A percentile compares a stretch with the other conserved stretches of the same genome.
phyloP scores from a whole-genome alignment of 2,888 invertebrate species.

The Leptarthrus brevirostris region DNA sequence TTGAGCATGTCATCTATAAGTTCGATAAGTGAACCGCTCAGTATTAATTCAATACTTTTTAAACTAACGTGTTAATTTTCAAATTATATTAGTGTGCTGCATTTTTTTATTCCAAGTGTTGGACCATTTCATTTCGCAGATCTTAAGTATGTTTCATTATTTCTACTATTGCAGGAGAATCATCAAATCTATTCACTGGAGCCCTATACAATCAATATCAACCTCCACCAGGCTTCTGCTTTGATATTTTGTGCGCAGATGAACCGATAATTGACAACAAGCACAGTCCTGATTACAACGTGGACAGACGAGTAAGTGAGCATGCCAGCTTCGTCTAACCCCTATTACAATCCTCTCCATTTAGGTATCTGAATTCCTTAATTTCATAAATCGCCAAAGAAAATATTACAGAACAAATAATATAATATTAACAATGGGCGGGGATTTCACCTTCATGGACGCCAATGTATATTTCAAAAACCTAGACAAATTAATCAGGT shows the following conservation, averaged over 20 bases:
- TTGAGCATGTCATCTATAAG: too few relatives aligned
- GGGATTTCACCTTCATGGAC: slow-evolving; percentile 88
- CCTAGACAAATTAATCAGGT: slow-evolving; percentile 84
- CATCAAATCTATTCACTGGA: slow-evolving; percentile 84
- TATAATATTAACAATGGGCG: slow-evolving; percentile 88
- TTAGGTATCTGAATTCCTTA: slow-evolving; percentile 71
- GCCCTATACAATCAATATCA: slow-evolving; percentile 84
- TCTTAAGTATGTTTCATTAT: too few relatives aligned
- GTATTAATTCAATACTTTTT: too few relatives aligned
- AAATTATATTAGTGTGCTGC: too few relatives aligned
- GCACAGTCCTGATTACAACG: slow-evolving; percentile 84
- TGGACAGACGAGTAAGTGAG: slow-evolving; percentile 74
- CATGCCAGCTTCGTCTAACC: too few relatives aligned
- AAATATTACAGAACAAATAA: slow-evolving; percentile 76
- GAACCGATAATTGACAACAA: slow-evolving; percentile 88
- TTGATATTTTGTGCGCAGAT: slow-evolving; percentile 86
- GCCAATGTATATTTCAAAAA: slow-evolving; percentile 85
- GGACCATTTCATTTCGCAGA: too few relatives aligned
- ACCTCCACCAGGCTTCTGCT: slow-evolving; percentile 92
- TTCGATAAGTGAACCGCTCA: too few relatives aligned
- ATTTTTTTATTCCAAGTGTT: too few relatives aligned
- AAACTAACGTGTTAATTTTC: too few relatives aligned
- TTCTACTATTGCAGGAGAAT: slow-evolving; percentile 69
- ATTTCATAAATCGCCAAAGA: slow-evolving; percentile 71
- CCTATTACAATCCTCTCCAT: neutral